Percentiles rank a stretch among this genome's conserved stretches.
phyloP scores from a whole-genome alignment of 2,113 vertebrate genomes.

The Amphiprion ocellaris region DNA sequence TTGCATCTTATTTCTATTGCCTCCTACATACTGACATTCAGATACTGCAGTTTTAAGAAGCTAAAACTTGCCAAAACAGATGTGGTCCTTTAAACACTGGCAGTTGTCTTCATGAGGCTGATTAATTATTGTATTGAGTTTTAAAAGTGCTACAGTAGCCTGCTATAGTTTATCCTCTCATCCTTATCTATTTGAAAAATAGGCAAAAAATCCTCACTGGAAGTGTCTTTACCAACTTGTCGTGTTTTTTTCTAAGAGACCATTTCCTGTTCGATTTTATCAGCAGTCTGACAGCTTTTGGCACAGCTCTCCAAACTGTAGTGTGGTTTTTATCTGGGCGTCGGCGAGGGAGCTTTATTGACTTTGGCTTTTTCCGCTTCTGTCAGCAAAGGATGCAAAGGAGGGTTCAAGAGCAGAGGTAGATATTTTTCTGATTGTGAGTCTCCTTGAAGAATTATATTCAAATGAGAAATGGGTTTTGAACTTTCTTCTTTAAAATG shows the following conservation, averaged over 20 bases:
- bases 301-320: conserved; percentile 41
- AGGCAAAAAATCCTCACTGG: conserved; percentile 16
- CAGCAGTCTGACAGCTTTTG: conserved; percentile 58
- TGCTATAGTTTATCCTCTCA: conserved; percentile 13
- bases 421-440: conserved; percentile 29
- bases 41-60: neutral
- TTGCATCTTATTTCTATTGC: neutral
- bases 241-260: conserved; percentile 42
- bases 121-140: conserved; percentile 10
- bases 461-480: conserved; percentile 15
- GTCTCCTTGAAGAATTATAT: conserved; percentile 24
- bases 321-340: conserved; percentile 54
- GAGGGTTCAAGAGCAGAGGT: conserved; percentile 16
- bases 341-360: conserved; percentile 66
- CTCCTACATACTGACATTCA: neutral
- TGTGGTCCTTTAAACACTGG: neutral
- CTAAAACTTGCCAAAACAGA: neutral
- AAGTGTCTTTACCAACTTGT: conserved; percentile 24
- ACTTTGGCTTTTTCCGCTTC: conserved; percentile 57
- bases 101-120: neutral
- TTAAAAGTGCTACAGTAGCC: neutral
- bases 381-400: conserved; percentile 51
- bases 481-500: conserved; percentile 16
- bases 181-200: conserved; percentile 21
- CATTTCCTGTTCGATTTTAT: conserved; percentile 62